A percentile compares a stretch with the other conserved stretches of the same genome.
phyloP scores from a whole-genome alignment of 2,113 vertebrate genomes.

The Myocastor coypus region DNA sequence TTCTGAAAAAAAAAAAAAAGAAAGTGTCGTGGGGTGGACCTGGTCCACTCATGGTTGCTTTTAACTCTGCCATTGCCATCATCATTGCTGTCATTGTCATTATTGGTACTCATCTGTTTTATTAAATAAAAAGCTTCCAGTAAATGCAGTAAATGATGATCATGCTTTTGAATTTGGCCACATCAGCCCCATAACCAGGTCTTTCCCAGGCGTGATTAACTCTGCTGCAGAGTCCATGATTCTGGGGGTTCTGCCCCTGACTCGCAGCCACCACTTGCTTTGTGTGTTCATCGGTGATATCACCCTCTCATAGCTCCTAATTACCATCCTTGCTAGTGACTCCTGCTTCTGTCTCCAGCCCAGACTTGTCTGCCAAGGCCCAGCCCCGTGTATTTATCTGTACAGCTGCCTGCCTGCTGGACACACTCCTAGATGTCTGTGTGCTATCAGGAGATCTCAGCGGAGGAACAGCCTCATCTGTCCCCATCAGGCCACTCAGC shows the following conservation, averaged over 20 bases:
- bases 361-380: slow-evolving; percentile 65
- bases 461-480: background rate
- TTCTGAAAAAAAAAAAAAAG: background rate
- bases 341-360: slow-evolving; percentile 30
- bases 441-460: background rate
- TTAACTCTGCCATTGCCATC: background rate
- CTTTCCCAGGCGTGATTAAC: slow-evolving; percentile 50
- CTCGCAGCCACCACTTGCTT: slow-evolving; percentile 21
- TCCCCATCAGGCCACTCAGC: background rate
- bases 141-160: slow-evolving; percentile 48
- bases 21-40: background rate
- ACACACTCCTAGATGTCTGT: background rate
- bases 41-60: background rate
- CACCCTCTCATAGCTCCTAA: slow-evolving; percentile 68
- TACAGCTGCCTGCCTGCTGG: background rate
- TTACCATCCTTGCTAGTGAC: slow-evolving; percentile 54
- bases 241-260: slow-evolving; percentile 49
- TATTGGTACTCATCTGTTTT: background rate
- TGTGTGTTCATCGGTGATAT: slow-evolving; percentile 58
- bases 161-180: slow-evolving; percentile 66
- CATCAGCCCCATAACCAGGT: slow-evolving; percentile 62
- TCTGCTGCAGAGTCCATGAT: slow-evolving; percentile 5
- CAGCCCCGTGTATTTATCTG: background rate
- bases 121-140: slow-evolving; percentile 41
- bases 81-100: background rate